Conservation (phyloP, 2,797 vertebrate genomes). For the Coccyzus lansbergi region DNA sequence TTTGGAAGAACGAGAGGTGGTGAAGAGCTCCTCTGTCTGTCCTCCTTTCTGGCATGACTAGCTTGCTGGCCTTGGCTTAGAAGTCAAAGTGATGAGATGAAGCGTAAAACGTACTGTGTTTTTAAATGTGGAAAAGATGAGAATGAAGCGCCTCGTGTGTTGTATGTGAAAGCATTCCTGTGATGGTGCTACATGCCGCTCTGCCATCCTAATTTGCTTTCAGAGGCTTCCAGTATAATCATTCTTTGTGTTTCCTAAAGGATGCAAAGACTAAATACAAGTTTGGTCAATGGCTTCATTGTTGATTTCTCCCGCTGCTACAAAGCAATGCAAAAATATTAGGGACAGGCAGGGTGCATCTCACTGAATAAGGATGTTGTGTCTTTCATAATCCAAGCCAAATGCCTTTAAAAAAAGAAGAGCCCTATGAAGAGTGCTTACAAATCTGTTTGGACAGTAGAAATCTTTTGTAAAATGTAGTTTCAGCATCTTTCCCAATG, state of each 20-base stretch:
- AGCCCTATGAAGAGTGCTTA: conserved; percentile 34
- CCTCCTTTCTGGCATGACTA: not conserved
- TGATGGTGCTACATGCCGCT: conserved; percentile 15
- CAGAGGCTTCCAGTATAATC: conserved; percentile 19
- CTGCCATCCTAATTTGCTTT: conserved; percentile 60
- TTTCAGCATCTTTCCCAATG: conserved; percentile 11
- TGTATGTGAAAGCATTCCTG: conserved; percentile 38
- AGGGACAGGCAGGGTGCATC: conserved; percentile 46
- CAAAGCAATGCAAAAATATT: conserved; percentile 45
- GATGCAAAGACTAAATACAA: conserved; percentile 33
- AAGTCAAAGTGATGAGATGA: not conserved
- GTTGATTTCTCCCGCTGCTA: conserved; percentile 43
- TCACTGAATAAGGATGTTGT: conserved; percentile 57
- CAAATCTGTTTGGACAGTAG: not conserved
- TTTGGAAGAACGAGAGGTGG: not conserved
- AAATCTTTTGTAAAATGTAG: conserved; percentile 36
- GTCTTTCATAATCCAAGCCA: not conserved
- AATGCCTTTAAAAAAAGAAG: conserved; percentile 21
- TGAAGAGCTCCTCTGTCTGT: not conserved
- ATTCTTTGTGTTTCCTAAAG: conserved; percentile 56
- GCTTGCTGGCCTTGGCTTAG: not conserved
- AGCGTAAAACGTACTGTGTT: not conserved
- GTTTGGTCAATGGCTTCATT: conserved; percentile 61
- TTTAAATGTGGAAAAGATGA: not conserved
- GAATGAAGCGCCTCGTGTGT: not conserved